Evolutionary conservation across 2,797 vertebrate genomes (phyloP).

Genomic region (Valencia hispanica): DNA sequence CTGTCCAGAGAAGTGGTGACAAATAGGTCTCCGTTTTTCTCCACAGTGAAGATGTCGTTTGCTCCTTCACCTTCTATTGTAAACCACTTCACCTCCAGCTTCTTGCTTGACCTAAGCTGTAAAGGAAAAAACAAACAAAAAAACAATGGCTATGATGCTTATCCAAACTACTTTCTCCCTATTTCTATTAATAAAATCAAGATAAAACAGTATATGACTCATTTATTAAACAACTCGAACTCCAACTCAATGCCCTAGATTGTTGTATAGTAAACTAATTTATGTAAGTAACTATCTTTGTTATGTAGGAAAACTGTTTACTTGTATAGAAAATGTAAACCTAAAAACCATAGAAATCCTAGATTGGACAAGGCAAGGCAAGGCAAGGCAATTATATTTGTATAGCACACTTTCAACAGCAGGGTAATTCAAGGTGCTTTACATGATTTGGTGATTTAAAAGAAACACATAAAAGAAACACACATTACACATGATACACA

Average conservation of each 20-base stretch:
- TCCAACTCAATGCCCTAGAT: slow-evolving; percentile 33
- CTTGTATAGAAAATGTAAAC: background rate
- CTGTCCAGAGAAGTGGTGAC: slow-evolving; percentile 74
- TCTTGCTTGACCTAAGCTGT: slow-evolving; percentile 74
- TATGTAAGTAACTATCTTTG: too few species aligned
- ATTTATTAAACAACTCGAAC: slow-evolving; percentile 36
- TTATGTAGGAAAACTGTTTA: background rate
- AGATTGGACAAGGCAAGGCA: too few species aligned
- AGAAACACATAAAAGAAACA: too few species aligned
- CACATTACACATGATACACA: too few species aligned
- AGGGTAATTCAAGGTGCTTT: too few species aligned
- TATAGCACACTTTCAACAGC: too few species aligned
- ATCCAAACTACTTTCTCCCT: background rate
- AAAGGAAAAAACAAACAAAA: background rate
- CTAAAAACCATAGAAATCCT: background rate
- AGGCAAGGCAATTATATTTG: too few species aligned
- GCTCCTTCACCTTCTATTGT: slow-evolving; percentile 79
- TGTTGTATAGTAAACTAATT: too few species aligned
- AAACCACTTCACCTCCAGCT: slow-evolving; percentile 33
- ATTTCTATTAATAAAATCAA: slow-evolving; percentile 14
- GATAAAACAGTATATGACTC: slow-evolving; percentile 17
- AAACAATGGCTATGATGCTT: too few species aligned
- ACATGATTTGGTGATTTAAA: too few species aligned
- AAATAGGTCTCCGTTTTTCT: slow-evolving; percentile 72
- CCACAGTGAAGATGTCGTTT: slow-evolving; percentile 71